These are phyloP conservation scores for Bovichtus diacanthus DNA, from an alignment of 2,797 vertebrate genomes.

Conservation along the genomic window DNA sequence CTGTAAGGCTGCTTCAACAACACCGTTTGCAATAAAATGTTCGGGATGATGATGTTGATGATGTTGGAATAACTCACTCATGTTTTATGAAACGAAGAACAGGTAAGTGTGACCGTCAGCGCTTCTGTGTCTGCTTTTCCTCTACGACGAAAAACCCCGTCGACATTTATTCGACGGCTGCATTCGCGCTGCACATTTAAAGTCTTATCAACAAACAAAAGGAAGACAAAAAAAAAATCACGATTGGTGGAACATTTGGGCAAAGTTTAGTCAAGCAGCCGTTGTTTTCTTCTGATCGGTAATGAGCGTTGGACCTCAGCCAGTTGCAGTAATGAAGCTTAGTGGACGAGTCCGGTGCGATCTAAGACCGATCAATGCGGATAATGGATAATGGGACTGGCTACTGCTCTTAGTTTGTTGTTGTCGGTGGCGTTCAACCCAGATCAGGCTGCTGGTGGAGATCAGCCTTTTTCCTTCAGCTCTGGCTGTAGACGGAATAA, in stretches of 20 bases:
- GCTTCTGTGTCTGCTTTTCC: slow-evolving; percentile 52
- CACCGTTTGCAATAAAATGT: background rate
- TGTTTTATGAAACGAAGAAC: background rate
- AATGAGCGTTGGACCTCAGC: slow-evolving; percentile 38
- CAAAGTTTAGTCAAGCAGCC: background rate
- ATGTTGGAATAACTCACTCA: background rate
- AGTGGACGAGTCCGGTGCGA: slow-evolving; percentile 10
- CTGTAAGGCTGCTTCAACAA: background rate
- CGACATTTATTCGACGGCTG: background rate
- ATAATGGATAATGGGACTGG: slow-evolving; percentile 50
- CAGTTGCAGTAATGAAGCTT: slow-evolving; percentile 44
- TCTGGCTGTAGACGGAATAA: no score
- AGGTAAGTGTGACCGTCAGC: slow-evolving; percentile 46
- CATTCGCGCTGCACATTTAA: background rate
- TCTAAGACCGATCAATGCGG: slow-evolving; percentile 43
- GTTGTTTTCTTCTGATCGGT: background rate
- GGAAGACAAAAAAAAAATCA: background rate
- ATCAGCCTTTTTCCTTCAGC: fast-evolving
- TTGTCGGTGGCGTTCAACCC: slow-evolving; percentile 14
- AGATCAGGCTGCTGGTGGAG: slow-evolving; percentile 16
- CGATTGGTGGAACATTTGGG: background rate
- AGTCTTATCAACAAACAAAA: background rate
- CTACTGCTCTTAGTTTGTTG: background rate
- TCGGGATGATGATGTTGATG: background rate
- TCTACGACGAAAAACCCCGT: background rate